Percentiles rank a stretch among this genome's conserved stretches.
Conservation (phyloP, 1,140 invertebrate species). For the Ptiloglossa arizonensis region DNA sequence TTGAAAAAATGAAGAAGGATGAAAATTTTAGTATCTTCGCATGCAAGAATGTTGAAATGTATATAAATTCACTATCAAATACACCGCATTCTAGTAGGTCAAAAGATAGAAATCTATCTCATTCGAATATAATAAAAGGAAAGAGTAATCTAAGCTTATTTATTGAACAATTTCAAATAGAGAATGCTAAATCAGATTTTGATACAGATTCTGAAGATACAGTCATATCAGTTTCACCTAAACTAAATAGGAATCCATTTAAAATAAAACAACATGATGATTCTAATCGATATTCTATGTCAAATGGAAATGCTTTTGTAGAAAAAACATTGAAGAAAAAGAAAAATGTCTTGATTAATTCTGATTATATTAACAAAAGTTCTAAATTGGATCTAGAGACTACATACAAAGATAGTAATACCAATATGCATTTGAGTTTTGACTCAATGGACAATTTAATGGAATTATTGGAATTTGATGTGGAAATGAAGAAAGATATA, state of each 20-base stretch:
- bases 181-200: conserved; percentile 57
- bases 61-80: conserved; percentile 3
- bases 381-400: neutral
- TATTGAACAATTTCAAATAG: conserved; percentile 66
- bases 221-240: conserved; percentile 32
- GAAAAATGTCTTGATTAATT: conserved; percentile 2
- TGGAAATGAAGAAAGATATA: neutral
- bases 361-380: neutral
- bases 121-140: conserved; percentile 15
- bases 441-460: neutral
- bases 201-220: conserved; percentile 64
- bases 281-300: conserved; percentile 12
- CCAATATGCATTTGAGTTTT: neutral
- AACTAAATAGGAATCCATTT: conserved; percentile 68
- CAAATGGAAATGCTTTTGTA: neutral
- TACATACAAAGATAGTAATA: neutral
- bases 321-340: conserved; percentile 6
- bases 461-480: neutral
- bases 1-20: conserved; percentile 24
- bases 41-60: neutral
- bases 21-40: conserved; percentile 1
- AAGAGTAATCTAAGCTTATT: conserved; percentile 70
- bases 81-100: conserved; percentile 7
- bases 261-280: conserved; percentile 32
- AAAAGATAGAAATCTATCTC: neutral